These are phyloP conservation scores for Thryonomys swinderianus DNA, from an alignment of 2,113 vertebrate species.

Conservation along the genomic window DNA sequence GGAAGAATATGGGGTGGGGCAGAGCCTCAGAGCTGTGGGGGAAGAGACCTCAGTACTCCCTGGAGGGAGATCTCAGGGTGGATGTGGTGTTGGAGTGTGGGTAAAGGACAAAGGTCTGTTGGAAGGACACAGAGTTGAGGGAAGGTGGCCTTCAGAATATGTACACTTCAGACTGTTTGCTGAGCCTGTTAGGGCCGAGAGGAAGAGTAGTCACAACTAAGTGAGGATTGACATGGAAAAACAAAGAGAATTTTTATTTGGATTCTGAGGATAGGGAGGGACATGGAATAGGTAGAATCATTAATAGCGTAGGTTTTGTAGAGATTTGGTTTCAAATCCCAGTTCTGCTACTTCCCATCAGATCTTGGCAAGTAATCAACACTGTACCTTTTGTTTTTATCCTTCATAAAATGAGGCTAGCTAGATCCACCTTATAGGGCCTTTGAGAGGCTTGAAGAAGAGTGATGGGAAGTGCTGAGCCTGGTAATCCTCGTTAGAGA, in stretches of 20 bases:
- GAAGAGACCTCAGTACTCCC: background rate
- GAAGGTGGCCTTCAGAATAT: background rate
- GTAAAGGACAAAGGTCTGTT: background rate
- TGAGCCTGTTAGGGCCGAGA: background rate
- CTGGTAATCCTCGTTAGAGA: background rate
- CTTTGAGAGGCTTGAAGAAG: background rate
- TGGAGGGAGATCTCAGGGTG: background rate
- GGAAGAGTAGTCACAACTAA: background rate
- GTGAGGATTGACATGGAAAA: background rate
- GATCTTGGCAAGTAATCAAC: background rate
- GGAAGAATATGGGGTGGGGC: background rate
- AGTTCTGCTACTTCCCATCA: background rate
- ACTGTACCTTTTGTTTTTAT: background rate
- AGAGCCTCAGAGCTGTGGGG: background rate
- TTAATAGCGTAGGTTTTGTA: background rate
- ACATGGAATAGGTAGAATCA: background rate
- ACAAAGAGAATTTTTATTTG: background rate
- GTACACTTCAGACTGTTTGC: background rate
- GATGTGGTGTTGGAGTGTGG: background rate
- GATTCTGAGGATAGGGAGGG: background rate
- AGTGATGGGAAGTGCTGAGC: background rate
- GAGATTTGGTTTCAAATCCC: background rate
- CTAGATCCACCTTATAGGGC: background rate
- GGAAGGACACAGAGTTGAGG: background rate
- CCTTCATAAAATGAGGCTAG: constrained; percentile 25